A percentile compares a stretch with the other conserved stretches of the same genome.
Evolutionary conservation across 2,113 vertebrate species (phyloP).

Genomic region (Pheucticus melanocephalus): DNA sequence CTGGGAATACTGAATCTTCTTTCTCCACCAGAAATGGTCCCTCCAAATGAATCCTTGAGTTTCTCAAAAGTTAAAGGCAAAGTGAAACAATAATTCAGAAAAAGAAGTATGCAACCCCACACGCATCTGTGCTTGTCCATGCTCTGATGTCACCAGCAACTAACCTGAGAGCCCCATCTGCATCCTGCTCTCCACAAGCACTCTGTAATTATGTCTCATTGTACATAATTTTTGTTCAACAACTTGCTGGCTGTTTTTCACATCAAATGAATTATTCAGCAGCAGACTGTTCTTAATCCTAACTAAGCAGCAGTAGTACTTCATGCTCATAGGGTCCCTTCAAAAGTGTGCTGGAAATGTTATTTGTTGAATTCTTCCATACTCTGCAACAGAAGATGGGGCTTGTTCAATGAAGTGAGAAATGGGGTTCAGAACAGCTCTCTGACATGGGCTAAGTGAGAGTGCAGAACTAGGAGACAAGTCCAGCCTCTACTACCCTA

Average conservation of each 20-base stretch:
- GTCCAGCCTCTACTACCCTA: background rate
- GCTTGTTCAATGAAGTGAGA: background rate
- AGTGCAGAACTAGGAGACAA: background rate
- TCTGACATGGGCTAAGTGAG: background rate
- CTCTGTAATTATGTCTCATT: constrained; percentile 46
- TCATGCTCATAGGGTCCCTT: background rate
- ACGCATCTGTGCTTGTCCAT: background rate
- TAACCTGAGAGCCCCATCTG: constrained; percentile 30
- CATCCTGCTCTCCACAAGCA: background rate
- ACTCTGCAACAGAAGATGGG: background rate
- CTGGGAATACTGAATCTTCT: background rate
- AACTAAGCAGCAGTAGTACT: constrained; percentile 8
- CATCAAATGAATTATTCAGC: constrained; percentile 62
- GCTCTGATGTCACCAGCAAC: background rate
- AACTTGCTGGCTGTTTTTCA: background rate
- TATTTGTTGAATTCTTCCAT: background rate
- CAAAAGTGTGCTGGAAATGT: background rate
- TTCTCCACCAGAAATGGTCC: background rate
- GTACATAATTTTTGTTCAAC: constrained; percentile 39
- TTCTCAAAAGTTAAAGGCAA: background rate
- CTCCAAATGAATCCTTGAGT: background rate
- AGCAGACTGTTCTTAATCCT: constrained; percentile 16
- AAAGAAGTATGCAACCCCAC: background rate
- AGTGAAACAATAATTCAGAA: background rate
- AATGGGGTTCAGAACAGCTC: background rate